Evolutionary conservation across 2,113 vertebrate species (phyloP).

Genomic region (Kryptolebias marmoratus): DNA sequence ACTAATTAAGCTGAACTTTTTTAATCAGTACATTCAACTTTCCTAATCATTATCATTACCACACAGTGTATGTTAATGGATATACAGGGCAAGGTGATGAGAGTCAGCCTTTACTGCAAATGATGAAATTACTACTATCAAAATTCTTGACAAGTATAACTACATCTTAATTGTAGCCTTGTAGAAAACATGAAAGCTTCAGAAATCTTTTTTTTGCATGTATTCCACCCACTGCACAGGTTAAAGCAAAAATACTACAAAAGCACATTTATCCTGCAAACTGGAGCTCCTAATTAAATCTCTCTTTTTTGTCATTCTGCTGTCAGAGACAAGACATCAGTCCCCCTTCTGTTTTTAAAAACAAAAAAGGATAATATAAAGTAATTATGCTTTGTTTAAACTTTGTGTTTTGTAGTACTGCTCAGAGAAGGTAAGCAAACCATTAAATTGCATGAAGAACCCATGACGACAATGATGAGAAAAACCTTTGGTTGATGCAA

Average conservation of each 20-base stretch:
- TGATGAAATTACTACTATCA: constrained; percentile 65
- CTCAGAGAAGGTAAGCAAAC: not conserved
- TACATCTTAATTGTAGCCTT: constrained; percentile 56
- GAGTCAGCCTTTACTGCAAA: constrained; percentile 66
- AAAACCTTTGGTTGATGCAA: not conserved
- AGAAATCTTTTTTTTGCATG: constrained; percentile 43
- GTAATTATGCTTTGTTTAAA: not conserved
- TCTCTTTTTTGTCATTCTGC: constrained; percentile 29
- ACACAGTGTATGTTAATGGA: constrained; percentile 84
- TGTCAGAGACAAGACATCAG: constrained; percentile 3
- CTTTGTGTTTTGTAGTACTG: not conserved
- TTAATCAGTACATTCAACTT: constrained; percentile 85
- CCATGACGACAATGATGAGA: not conserved
- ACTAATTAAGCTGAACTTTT: constrained; percentile 87
- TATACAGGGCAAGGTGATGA: constrained; percentile 79
- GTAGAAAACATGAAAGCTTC: constrained; percentile 52
- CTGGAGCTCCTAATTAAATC: constrained; percentile 21
- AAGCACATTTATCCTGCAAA: constrained; percentile 23
- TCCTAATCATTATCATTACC: constrained; percentile 83
- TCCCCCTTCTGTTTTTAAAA: not conserved
- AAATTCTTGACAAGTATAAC: constrained; percentile 57
- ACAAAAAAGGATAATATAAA: constrained; percentile 1
- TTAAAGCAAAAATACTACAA: constrained; percentile 29
- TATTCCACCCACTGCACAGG: constrained; percentile 24
- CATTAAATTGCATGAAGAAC: constrained; percentile 14